Evolutionary conservation across 2,888 invertebrate species (phyloP), one percentile per base, ranked within the genome.

Genomic region (Cryptocephalus moraei): DNA sequence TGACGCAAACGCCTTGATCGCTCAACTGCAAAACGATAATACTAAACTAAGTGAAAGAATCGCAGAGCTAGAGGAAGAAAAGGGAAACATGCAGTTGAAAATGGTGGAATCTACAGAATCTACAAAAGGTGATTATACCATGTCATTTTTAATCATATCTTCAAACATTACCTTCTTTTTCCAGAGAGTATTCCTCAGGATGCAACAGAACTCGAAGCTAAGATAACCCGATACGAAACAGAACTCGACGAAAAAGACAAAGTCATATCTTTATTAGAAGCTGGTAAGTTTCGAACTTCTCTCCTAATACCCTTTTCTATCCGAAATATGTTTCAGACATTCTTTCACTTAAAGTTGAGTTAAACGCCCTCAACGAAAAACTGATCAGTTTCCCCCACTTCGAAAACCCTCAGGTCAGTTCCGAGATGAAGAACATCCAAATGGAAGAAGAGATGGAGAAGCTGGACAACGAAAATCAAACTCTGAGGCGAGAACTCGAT

Each of bases 31-130:
- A 61, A 75, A 75, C 49, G 80, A 81, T 61, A 75, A 81, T 55
- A 76, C 78, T 52, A 75, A 77, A 55, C 69, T 85, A 43, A 80
- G 81, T 52, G 84, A 87, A 58, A 83, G 81, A 73, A 80, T 93
- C 50, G 84, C 86, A 10, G 87, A 90, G 65, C 71, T 93, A 54
- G 65, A 65, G 72, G 90, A 91, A 69, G 92, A 92, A 72, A 92
- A 91, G 73, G 91, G 91, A 61, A 89, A 90, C 72, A 79, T 92
- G 64, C 90, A 91, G 72, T 74, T 91, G 65, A 84, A 84, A 72
- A 77, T 89, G 66, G 83, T 88, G 59, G 86, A 88, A 72, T 82
- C 84, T 71, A 53, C 55, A 44, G 52, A 51, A 32, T 56, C 55
- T 38, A 47, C 48, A 8, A 58, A 55, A 56, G 56, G 56, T 49